A percentile compares a stretch with the other conserved stretches of the same genome.
Evolutionary conservation across 2,113 vertebrate species (phyloP).

Genomic region (Chiloscyllium plagiosum): DNA sequence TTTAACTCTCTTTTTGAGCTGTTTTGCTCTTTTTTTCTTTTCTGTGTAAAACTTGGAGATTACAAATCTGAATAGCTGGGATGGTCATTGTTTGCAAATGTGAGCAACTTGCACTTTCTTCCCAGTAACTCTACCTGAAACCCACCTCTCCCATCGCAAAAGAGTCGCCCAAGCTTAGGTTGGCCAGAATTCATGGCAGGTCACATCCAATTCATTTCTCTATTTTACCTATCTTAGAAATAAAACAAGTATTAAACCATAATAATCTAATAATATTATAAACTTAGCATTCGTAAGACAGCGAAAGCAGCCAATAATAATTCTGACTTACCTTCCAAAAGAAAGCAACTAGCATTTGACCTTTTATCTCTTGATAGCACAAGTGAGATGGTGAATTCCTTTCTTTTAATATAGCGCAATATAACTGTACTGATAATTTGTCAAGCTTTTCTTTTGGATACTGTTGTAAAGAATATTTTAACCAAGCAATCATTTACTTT

Average conservation of each 20-base stretch:
- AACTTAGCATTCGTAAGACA: background rate
- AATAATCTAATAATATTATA: background rate
- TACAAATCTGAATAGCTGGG: background rate
- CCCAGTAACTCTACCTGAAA: background rate
- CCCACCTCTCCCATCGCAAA: background rate
- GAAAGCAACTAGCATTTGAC: background rate
- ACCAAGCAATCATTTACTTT: conserved; percentile 8
- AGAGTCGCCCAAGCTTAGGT: background rate
- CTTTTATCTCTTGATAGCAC: background rate
- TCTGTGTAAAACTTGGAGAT: no score
- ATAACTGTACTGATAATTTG: background rate
- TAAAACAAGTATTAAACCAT: background rate
- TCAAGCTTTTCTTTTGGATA: background rate
- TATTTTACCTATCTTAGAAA: background rate
- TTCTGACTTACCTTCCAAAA: background rate
- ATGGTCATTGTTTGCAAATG: background rate
- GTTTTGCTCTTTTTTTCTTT: no score
- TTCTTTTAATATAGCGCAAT: background rate
- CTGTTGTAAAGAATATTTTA: background rate
- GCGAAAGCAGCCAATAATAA: background rate
- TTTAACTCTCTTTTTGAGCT: no score
- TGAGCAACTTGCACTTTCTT: background rate
- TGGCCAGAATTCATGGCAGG: no score
- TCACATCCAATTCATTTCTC: background rate
- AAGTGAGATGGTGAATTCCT: background rate